Percentiles rank a stretch among this genome's conserved stretches.
phyloP scores from a whole-genome alignment of 2,113 vertebrate genomes.

The Hippocampus zosterae region DNA sequence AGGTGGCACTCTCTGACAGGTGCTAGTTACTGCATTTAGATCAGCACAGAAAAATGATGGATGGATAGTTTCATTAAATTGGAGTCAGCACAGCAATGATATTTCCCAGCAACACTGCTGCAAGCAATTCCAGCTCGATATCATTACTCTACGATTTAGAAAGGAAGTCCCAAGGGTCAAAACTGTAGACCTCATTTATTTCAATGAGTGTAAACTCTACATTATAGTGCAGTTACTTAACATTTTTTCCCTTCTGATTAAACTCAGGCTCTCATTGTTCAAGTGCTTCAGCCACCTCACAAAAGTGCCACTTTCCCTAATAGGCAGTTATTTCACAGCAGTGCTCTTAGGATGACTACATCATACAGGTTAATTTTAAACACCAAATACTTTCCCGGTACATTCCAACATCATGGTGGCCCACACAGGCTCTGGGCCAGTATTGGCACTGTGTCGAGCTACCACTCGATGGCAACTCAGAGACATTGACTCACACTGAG shows the following conservation, averaged over 20 bases:
- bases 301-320: constrained; percentile 58
- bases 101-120: constrained; percentile 48
- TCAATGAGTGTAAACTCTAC: constrained; percentile 37
- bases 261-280: constrained; percentile 21
- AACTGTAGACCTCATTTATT: constrained; percentile 53
- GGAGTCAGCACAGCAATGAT: constrained; percentile 54
- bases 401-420: neutral
- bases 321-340: constrained; percentile 23
- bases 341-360: neutral
- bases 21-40: constrained; percentile 47
- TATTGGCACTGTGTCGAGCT: too few relatives aligned
- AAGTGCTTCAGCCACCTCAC: constrained; percentile 20
- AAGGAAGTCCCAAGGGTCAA: constrained; percentile 45
- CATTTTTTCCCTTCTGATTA: constrained; percentile 36
- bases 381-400: neutral
- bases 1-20: constrained; percentile 29
- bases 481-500: too few relatives aligned
- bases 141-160: constrained; percentile 53
- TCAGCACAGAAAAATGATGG: neutral
- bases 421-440: too few relatives aligned
- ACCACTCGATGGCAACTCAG: too few relatives aligned
- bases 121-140: constrained; percentile 52
- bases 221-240: constrained; percentile 48
- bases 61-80: constrained; percentile 2
- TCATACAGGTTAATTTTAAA: neutral